Percentiles rank a stretch among this genome's conserved stretches.
These are phyloP conservation scores for Rhadinocentrus ornatus DNA, from an alignment of 2,797 vertebrate species.

Conservation along the genomic window DNA sequence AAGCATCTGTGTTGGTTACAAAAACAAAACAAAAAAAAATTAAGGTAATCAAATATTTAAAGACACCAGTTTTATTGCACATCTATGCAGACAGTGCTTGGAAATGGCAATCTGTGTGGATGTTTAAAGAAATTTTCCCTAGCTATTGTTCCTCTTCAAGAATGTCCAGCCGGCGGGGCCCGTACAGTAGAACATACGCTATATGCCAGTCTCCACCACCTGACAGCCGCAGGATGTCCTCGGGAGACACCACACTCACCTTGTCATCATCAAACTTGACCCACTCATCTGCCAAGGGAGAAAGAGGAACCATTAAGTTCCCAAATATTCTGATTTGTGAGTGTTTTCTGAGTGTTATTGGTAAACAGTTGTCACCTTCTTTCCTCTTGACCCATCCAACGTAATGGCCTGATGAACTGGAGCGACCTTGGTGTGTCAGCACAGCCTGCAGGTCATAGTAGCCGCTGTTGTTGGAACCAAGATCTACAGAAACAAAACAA, in stretches of 20 bases:
- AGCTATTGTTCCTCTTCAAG: conserved; percentile 87
- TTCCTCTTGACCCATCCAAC: conserved; percentile 99
- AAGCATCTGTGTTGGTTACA: conserved; percentile 77
- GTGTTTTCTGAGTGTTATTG: too few species aligned
- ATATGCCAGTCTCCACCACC: conserved; percentile 99
- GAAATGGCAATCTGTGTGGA: conserved; percentile 81
- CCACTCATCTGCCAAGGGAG: conserved; percentile 90
- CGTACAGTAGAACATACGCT: conserved; percentile 97
- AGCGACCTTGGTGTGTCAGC: conserved; percentile 97
- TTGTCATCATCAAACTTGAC: conserved; percentile 99
- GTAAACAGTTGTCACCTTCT: conserved; percentile 85
- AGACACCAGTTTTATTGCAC: conserved; percentile 96
- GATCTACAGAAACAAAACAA: conserved; percentile 77
- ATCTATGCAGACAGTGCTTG: conserved; percentile 92
- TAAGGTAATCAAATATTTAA: conserved; percentile 80
- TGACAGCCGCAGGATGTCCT: conserved; percentile 96
- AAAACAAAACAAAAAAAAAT: conserved; percentile 78
- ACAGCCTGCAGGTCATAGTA: conserved; percentile 98
- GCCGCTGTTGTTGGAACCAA: conserved; percentile 96
- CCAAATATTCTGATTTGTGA: conserved; percentile 9
- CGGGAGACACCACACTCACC: conserved; percentile 96
- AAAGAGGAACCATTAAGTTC: conserved; percentile 18
- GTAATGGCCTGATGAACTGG: conserved; percentile 98
- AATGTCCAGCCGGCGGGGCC: conserved; percentile 92
- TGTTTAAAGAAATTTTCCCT: conserved; percentile 44